Base-by-base conservation (phyloP, 1,140 invertebrate species). In the Chelonus insularis region DNA sequence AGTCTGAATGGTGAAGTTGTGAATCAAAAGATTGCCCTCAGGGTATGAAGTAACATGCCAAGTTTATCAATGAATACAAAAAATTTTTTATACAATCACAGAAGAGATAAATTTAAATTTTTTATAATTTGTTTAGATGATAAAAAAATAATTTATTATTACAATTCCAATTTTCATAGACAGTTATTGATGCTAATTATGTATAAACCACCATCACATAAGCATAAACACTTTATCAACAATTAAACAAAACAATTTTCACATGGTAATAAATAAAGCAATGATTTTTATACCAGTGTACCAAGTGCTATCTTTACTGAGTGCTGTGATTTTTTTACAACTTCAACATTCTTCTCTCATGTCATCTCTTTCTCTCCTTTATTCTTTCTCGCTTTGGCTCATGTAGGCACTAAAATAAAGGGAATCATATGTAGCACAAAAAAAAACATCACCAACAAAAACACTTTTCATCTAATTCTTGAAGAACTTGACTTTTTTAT, bases 51-150 rank as follows among this genome's bases (percentile, higher is more conserved):
- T 43, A 43, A 43, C 18, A 18, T 16, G 16, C 8, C 12, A 43
- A 43, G 41, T 43, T 29, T 43, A 43, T 43, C 41, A 43, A 43
- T 43, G 41, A 59, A 63, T 43, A 63, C 57, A 61, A 63, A 66
- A 66, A 68, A 7, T 29, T 4, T 29, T 65, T 63, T 58, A 65
- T 58, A 65, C 57, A 37, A 56, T 56, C 39, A 36, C 54, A 16
- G 48, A 25, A 57, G 32, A 58, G 62, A 51, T 61, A 48, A 62
- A 58, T 62, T 58, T 43, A 41, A n/a, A 36, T 57, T 29, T 43
- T 56, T 61, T 50, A 56, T n/a, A n/a, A n/a, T n/a, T n/a, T n/a
- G n/a, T n/a, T n/a, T n/a, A n/a, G n/a, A n/a, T n/a, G n/a, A n/a
- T n/a, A n/a, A n/a, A n/a, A n/a, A n/a, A n/a, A n/a, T n/a, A n/a